A percentile compares a stretch with the other conserved stretches of the same genome.
phyloP scores from a whole-genome alignment of 2,113 vertebrate species.

The Triplophysa rosa region DNA sequence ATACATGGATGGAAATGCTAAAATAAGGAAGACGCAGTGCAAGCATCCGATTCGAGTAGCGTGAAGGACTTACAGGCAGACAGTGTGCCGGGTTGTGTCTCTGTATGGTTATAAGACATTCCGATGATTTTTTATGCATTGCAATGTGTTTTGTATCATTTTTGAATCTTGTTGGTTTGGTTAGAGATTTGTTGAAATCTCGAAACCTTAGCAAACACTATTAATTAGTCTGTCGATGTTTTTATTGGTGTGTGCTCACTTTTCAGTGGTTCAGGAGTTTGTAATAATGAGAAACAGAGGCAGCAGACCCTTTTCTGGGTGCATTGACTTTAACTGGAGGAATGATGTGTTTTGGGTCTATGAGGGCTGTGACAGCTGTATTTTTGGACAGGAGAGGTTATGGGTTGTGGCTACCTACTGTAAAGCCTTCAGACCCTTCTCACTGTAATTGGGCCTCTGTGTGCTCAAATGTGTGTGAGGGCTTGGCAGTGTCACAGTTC shows the following conservation, averaged over 20 bases:
- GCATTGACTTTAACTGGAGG: neutral
- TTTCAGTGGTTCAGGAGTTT: neutral
- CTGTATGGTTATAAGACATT: neutral
- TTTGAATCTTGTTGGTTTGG: too few species aligned
- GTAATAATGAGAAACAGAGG: neutral
- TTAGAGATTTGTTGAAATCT: too few species aligned
- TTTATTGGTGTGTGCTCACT: neutral
- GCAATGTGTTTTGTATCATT: too few species aligned
- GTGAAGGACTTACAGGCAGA: neutral
- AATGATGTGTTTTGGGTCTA: slow-evolving; percentile 20
- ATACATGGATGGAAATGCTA: neutral
- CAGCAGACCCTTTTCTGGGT: slow-evolving; percentile 9
- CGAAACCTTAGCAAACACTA: neutral
- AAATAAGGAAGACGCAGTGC: slow-evolving; percentile 1
- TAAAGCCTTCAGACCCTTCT: slow-evolving; percentile 24
- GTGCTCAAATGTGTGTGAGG: slow-evolving; percentile 16
- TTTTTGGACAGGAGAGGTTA: slow-evolving; percentile 14
- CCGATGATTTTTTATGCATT: too few species aligned
- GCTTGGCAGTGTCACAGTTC: slow-evolving; percentile 17
- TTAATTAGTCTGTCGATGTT: too few species aligned
- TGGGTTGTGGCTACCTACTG: slow-evolving; percentile 9
- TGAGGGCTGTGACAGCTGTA: slow-evolving; percentile 2
- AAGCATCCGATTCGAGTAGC: neutral
- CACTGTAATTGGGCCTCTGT: slow-evolving; percentile 42
- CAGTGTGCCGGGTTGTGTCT: neutral